Evolutionary conservation across 2,797 vertebrate genomes (phyloP), one percentile per base, ranked within the genome.

Genomic region (Sebastolobus altivelis): DNA sequence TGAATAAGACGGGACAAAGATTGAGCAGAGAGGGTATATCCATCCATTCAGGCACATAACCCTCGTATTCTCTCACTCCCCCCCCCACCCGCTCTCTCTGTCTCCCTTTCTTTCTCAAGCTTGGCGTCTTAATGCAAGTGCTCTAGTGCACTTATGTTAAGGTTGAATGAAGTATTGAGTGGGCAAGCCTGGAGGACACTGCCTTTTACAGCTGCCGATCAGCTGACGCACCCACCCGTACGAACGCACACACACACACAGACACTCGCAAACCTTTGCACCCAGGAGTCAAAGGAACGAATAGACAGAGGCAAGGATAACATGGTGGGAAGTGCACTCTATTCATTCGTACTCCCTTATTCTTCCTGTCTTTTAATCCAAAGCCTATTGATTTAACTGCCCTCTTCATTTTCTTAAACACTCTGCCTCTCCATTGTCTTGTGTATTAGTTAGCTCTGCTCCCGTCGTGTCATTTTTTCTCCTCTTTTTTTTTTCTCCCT

Each of bases 151-250:
- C 90, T 93, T 89, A 88, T 90, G 81, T 89, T 91, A 87, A 89
- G 81, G 88, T 84, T 94, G 92, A 95, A 93, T 94, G 86, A 90
- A 89, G 87, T 94, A 94, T 93, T 91, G 92, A 95, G 91, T 89
- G 87, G 87, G 85, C 72, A 86, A 89, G 90, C 91, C 91, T 92
- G 86, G 88, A 93, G 93, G 89, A 94, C 82, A 92, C 77, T 84
- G 88, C 72, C 89, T 92, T 94, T 92, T 91, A 93, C 85, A 90
- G 92, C 88, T 90, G 86, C 80, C 82, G 75, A 92, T 93, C 92
- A 90, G 87, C 88, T 88, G 86, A 83, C 33, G 76, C 82, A 87
- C 76, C 66, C 84, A 75, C 22, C 76, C 72, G 56, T 75, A 82
- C 10, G 20, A 74, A 49, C 46, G 18, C 46, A 49, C 46, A 8